These are phyloP conservation scores for Ataeniobius toweri DNA, from an alignment of 2,797 vertebrate genomes.

Conservation along the genomic window DNA sequence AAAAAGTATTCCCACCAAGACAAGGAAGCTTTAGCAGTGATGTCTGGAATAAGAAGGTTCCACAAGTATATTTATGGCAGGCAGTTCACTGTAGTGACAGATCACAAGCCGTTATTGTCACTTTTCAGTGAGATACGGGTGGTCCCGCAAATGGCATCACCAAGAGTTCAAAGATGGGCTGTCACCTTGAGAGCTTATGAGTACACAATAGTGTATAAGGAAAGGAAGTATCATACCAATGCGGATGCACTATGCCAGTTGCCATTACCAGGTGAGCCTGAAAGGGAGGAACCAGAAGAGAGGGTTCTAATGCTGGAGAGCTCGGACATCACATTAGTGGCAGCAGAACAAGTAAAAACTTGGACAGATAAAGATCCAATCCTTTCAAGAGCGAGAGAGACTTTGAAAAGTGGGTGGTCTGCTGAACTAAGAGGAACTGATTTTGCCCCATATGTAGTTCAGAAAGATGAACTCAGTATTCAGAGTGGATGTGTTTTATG, in stretches of 20 bases:
- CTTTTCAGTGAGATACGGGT: conserved; percentile 33
- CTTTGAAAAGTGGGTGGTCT: not conserved
- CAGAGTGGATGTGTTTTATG: too few relatives aligned
- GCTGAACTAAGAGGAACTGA: not conserved
- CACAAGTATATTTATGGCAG: conserved; percentile 37
- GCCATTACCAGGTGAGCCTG: not conserved
- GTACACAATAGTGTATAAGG: conserved; percentile 38
- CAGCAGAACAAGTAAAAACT: not conserved
- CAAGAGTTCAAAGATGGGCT: not conserved
- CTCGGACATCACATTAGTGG: not conserved
- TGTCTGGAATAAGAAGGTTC: not conserved
- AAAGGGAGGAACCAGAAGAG: conserved; percentile 5
- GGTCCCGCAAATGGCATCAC: conserved; percentile 42
- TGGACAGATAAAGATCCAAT: conserved; percentile 17
- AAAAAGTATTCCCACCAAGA: too few relatives aligned
- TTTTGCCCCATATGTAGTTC: too few relatives aligned
- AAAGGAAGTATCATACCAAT: conserved; percentile 29
- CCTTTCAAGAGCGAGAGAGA: too few relatives aligned
- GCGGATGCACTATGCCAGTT: conserved; percentile 22
- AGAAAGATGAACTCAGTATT: too few relatives aligned
- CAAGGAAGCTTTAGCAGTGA: too few relatives aligned
- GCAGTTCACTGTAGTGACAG: conserved; percentile 30
- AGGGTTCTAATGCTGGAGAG: conserved; percentile 18
- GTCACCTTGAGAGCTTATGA: conserved; percentile 33
- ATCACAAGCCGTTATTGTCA: conserved; percentile 37